Conservation (phyloP, 2,888 invertebrate species). For the Tetropium fuscum region DNA sequence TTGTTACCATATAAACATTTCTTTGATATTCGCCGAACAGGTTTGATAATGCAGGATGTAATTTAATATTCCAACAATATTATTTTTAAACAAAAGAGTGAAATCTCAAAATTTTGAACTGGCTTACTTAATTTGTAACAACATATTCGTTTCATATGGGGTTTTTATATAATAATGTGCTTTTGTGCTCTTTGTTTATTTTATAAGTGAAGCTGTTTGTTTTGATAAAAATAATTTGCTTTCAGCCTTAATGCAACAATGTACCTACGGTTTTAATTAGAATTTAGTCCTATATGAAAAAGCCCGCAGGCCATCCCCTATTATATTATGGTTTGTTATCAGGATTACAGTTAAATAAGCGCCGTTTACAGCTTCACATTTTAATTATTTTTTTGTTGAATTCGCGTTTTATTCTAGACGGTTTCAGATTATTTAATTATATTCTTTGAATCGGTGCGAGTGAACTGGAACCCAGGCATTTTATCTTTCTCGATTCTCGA, state of each 20-base stretch:
- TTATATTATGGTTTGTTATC: slow-evolving; percentile 33
- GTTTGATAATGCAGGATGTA: too few relatives aligned
- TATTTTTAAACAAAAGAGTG: too few relatives aligned
- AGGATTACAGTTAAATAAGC: slow-evolving; percentile 36
- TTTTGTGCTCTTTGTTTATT: background rate
- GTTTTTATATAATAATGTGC: background rate
- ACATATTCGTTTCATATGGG: too few relatives aligned
- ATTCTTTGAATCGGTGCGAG: background rate
- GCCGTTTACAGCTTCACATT: slow-evolving; percentile 34
- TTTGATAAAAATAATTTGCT: slow-evolving; percentile 20
- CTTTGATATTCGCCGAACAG: too few relatives aligned
- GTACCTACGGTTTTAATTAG: slow-evolving; percentile 25
- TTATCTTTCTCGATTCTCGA: too few relatives aligned
- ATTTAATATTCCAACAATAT: too few relatives aligned
- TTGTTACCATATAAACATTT: too few relatives aligned
- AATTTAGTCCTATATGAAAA: slow-evolving; percentile 36
- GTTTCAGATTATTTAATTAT: slow-evolving; percentile 4
- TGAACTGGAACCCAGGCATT: too few relatives aligned
- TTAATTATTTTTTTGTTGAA: slow-evolving; percentile 39
- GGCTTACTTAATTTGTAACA: too few relatives aligned
- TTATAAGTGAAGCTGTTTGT: slow-evolving; percentile 8
- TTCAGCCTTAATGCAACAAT: background rate
- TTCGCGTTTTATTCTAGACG: slow-evolving; percentile 17
- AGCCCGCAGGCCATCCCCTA: slow-evolving; percentile 30
- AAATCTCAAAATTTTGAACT: too few relatives aligned